Evolutionary conservation across 2,113 vertebrate genomes (phyloP), one percentile per base, ranked within the genome.

Genomic region (Athene cunicularia): DNA sequence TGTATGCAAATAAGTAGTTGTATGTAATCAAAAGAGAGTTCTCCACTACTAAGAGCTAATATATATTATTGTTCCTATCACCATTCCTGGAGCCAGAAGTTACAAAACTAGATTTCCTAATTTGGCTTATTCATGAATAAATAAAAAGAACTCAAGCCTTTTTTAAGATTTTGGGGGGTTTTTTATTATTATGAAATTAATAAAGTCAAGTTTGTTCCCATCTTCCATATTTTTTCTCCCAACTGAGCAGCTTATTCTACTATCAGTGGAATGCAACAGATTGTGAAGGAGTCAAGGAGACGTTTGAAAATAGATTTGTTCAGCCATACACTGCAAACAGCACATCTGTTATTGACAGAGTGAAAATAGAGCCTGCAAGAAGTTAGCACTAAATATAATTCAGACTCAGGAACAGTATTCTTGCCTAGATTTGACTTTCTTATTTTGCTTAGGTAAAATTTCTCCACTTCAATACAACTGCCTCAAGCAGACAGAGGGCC

Each of bases 331-430:
- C 73, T 68, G 73, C 72, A 96, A 96, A 93, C 80, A 91, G 73
- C 93, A 93, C 86, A 95, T 95, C 93, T 95, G 91, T 89, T 97
- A 95, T 87, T 94, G 88, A 96, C 86, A 94, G 55, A 93, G 59
- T 77, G 88, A 95, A 97, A 96, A 94, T 3, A 75, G 56, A 91
- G 12, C 82, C 80, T 95, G 73, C 62, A 94, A 94, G 56, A 39
- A 95, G 23, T 72, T 88, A 80, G 64, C 2, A 4, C 70, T 79
- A 97, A 95, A 89, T 68, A 85, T 75, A 95, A 89, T 83, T 91
- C 86, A 92, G 88, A 52, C 30, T 75, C 66, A 30, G 76, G 24
- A 89, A 75, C n/a, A 55, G 47, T 63, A 87, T 79, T 91, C 49
- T 72, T 93, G 72, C 66, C 86, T 85, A 62, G 68, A 89, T 86